Conservation (phyloP, 2,888 invertebrate species). For the Leptothorax acervorum region DNA sequence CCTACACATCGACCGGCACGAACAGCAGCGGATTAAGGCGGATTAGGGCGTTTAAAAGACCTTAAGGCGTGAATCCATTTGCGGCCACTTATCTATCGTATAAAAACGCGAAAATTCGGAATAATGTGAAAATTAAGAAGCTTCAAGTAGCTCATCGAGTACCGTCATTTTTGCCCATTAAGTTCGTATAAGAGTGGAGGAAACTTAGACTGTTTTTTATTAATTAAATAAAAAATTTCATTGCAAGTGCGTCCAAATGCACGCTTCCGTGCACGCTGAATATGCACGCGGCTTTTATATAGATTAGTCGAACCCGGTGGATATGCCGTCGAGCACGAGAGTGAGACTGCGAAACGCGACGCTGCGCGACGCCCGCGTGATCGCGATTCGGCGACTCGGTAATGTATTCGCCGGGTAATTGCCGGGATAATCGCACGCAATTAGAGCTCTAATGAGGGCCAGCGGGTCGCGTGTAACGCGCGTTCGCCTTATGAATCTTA, state of each 20-base stretch:
- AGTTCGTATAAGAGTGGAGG: no score
- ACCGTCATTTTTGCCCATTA: neutral
- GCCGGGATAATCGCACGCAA: constrained; percentile 79
- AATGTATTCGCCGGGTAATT: constrained; percentile 77
- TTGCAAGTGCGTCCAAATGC: neutral
- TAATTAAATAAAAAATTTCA: neutral
- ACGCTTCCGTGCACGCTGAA: neutral
- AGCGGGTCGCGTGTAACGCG: constrained; percentile 78
- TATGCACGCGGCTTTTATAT: neutral
- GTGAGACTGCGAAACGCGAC: neutral
- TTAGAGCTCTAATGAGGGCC: constrained; percentile 78
- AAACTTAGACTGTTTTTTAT: neutral
- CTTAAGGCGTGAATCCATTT: neutral
- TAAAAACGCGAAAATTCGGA: neutral
- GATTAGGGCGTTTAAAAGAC: neutral
- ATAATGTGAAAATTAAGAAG: neutral
- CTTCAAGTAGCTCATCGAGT: neutral
- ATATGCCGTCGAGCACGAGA: constrained; percentile 12
- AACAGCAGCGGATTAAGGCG: neutral
- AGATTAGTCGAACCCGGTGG: neutral
- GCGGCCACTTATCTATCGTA: neutral
- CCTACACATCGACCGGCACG: neutral
- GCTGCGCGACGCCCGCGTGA: constrained; percentile 59
- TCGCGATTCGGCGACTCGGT: constrained; percentile 70
- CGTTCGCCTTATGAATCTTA: constrained; percentile 74